Evolutionary conservation across 2,797 vertebrate genomes (phyloP), one percentile per base, ranked within the genome.

Genomic region (Pseudomugil tenellus): DNA sequence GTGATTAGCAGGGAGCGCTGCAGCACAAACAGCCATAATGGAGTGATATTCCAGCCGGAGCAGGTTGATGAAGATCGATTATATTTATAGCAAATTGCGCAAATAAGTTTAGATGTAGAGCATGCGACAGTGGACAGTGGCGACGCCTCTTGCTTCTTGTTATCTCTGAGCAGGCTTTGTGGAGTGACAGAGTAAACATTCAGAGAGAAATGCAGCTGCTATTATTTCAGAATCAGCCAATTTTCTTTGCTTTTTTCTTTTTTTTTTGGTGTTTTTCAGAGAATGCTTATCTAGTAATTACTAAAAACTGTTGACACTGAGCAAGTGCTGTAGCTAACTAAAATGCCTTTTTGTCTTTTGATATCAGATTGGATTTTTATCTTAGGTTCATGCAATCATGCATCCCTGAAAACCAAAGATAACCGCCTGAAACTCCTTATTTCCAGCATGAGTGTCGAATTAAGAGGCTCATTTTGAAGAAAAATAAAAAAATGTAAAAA

Each of bases 331-430:
- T 85, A 84, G 84, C 89, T 84, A 84, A 74, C 78, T 81, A 87
- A 92, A 92, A 89, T 88, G 87, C 84, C 85, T 89, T 91, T 91
- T 92, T 92, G 87, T 89, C 85, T 90, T 87, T 87, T 87, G 82
- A 90, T 91, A 91, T 92, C 91, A 90, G 89, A 93, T 93, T 83
- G 88, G 84, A 89, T 88, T 85, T 81, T 89, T 91, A 92, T 92
- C 89, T 85, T 14, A 41, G 79, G 72, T 87, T 90, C 85, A 88
- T 73, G 67, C 84, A 87, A 72, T 87, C 80, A 79, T 54, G 84
- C 87, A 75, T 87, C 86, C 87, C 91, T 91, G 87, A 86, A 90
- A 90, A 81, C 43, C 79, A 67, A 77, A 89, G 91, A 91, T 90
- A 91, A 84, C 66, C 65, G 79, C 43, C 84, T 87, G 79, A 89